Percentiles rank a stretch among this genome's conserved stretches.
phyloP scores from a whole-genome alignment of 64 coral and sea anemone species.

The Montipora capricornis region DNA sequence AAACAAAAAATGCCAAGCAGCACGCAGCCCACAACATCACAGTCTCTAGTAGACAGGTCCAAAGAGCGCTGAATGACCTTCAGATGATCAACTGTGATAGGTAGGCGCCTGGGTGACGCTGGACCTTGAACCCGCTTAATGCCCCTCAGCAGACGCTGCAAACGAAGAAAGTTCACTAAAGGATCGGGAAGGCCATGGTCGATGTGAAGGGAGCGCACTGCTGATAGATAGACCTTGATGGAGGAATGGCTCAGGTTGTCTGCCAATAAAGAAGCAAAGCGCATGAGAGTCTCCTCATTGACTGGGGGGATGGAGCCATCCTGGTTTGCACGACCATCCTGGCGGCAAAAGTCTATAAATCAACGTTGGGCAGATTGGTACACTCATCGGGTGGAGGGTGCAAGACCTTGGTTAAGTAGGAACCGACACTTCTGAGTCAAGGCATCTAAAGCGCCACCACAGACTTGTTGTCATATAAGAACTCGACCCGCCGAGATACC shows the following conservation, averaged over 20 bases:
- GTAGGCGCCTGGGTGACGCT: neutral
- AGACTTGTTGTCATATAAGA: conserved; percentile 7
- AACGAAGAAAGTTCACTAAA: neutral
- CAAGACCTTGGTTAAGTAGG: conserved; percentile 8
- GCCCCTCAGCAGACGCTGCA: neutral
- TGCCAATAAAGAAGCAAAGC: neutral
- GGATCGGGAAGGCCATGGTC: neutral
- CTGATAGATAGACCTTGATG: conserved; percentile 25
- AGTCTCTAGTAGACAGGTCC: too few species aligned
- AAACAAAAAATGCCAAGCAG: too few species aligned
- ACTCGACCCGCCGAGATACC: neutral
- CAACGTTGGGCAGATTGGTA: neutral
- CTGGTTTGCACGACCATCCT: neutral
- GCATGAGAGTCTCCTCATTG: conserved; percentile 6
- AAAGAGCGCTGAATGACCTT: too few species aligned
- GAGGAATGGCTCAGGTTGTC: neutral
- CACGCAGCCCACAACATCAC: too few species aligned
- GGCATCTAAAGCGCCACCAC: conserved; percentile 5
- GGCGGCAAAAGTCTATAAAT: neutral
- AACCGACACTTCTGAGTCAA: neutral
- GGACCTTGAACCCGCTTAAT: conserved; percentile 14
- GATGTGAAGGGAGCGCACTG: neutral
- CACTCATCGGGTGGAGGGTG: neutral
- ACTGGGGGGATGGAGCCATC: neutral
- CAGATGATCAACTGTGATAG: too few species aligned